These are phyloP conservation scores for Eupithecia tripunctaria DNA, from an alignment of 2,888 invertebrate species.

Conservation along the genomic window DNA sequence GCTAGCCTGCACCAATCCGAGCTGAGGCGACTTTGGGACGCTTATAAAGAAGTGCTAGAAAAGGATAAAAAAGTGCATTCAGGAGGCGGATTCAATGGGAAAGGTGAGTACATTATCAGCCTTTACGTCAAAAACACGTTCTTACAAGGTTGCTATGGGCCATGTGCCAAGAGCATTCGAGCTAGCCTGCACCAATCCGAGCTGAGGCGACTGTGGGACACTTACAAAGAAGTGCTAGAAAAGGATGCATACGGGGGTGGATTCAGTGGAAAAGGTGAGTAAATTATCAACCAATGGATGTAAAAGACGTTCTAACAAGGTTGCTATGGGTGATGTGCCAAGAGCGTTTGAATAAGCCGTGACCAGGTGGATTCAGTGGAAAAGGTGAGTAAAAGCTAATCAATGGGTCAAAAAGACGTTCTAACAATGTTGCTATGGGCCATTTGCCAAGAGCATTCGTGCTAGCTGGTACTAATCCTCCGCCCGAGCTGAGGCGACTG, in stretches of 20 bases:
- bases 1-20: slow-evolving; percentile 89
- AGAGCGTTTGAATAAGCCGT: neutral
- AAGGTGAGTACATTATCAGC: too few species aligned
- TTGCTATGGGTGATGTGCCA: slow-evolving; percentile 69
- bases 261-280: slow-evolving; percentile 93
- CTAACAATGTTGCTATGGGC: too few species aligned
- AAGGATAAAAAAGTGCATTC: slow-evolving; percentile 96
- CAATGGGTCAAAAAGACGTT: too few species aligned
- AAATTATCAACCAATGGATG: neutral
- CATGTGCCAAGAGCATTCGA: slow-evolving; percentile 97
- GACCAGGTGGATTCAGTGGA: too few species aligned
- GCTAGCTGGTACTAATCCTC: slow-evolving; percentile 90
- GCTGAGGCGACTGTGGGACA: slow-evolving; percentile 92
- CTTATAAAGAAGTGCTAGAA: slow-evolving; percentile 95
- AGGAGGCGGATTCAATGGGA: slow-evolving; percentile 97
- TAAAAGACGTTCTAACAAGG: neutral
- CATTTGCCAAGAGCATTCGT: slow-evolving; percentile 96
- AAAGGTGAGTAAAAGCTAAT: too few species aligned
- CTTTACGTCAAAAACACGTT: too few species aligned
- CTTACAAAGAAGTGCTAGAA: slow-evolving; percentile 95
- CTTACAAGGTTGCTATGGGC: slow-evolving; percentile 95
- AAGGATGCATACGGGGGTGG: slow-evolving; percentile 97
- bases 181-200: slow-evolving; percentile 89
- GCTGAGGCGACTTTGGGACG: slow-evolving; percentile 92
- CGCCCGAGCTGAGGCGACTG: slow-evolving; percentile 90